Conservation (phyloP, 2,113 vertebrate species). For the Pycnonotus jocosus region DNA sequence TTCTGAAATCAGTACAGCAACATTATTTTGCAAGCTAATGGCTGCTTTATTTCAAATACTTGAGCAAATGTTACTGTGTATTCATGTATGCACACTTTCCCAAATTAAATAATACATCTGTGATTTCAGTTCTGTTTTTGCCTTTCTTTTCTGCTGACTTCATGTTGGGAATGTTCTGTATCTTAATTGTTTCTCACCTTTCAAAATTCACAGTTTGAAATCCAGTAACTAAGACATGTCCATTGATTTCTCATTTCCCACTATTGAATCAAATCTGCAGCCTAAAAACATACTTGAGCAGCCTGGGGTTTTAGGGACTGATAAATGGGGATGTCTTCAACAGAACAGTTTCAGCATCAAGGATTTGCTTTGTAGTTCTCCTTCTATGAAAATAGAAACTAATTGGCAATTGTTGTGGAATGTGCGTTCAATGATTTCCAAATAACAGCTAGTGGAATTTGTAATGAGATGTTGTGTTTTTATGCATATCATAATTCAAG, state of each 20-base stretch:
- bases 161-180: neutral
- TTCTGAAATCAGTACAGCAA: neutral
- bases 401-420: neutral
- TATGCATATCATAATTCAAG: neutral
- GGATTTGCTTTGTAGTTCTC: neutral
- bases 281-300: neutral
- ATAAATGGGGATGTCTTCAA: neutral
- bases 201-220: neutral
- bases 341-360: neutral
- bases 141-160: neutral
- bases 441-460: neutral
- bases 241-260: neutral
- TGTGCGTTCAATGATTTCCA: neutral
- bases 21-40: constrained; percentile 19
- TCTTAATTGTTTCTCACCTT: neutral
- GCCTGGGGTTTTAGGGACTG: neutral
- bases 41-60: constrained; percentile 14
- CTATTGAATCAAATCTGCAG: neutral
- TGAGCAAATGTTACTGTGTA: neutral
- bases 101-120: neutral
- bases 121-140: neutral
- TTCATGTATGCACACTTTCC: neutral
- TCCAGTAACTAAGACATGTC: neutral
- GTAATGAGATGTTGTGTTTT: neutral
- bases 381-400: neutral